These are phyloP conservation scores for Glyptemys insculpta DNA, from an alignment of 2,797 vertebrate species.

Conservation along the genomic window DNA sequence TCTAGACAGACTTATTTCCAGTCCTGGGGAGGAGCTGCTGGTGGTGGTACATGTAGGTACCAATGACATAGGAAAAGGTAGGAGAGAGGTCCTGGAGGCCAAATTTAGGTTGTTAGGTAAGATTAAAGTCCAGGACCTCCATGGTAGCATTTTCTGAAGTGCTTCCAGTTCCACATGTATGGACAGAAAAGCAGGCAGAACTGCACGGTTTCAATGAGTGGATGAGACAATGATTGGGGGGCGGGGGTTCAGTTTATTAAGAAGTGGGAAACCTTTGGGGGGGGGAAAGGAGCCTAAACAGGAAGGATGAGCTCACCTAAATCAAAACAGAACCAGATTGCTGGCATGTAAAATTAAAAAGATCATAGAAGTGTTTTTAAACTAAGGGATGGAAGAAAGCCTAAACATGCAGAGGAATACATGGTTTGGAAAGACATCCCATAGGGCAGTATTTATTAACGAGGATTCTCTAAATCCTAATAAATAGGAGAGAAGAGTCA, in stretches of 20 bases:
- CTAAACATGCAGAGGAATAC: background rate
- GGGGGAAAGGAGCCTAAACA: background rate
- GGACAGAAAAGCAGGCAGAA: no score
- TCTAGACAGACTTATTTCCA: no score
- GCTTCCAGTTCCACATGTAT: no score
- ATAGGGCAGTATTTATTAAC: background rate
- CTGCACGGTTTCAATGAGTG: background rate
- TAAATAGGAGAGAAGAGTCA: no score
- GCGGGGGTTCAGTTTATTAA: background rate
- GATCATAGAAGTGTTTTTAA: background rate
- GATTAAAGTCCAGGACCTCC: no score
- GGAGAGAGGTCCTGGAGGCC: no score
- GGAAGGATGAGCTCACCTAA: background rate
- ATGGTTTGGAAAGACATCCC: background rate
- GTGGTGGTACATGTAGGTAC: no score
- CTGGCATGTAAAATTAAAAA: background rate
- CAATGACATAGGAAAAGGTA: no score
- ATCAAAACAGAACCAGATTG: background rate
- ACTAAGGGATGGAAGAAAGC: background rate
- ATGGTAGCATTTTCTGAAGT: no score
- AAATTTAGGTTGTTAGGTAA: no score
- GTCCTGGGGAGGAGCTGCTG: no score
- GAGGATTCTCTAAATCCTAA: background rate
- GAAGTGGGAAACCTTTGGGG: background rate
- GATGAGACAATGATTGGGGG: background rate